Evolutionary conservation across 1,140 invertebrate species (phyloP).

Genomic region (Globodera rostochiensis): DNA sequence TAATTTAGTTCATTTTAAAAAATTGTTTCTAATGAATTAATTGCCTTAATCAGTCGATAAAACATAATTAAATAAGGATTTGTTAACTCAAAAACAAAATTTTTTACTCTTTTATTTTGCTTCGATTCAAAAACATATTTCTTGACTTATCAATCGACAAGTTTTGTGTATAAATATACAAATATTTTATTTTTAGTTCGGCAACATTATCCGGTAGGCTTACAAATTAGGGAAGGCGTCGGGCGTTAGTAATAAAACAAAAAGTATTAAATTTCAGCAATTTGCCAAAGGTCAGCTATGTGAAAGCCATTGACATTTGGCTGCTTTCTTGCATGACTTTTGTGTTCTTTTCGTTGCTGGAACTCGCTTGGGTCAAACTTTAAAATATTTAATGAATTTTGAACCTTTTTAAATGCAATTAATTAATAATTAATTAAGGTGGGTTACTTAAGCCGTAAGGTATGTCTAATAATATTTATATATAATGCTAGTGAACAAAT

Average conservation of each 20-base stretch:
- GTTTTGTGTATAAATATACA: neutral
- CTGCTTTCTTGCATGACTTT: conserved; percentile 66
- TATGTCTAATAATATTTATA: neutral
- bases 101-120: too few relatives aligned
- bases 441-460: conserved; percentile 59
- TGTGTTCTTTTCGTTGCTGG: conserved; percentile 64
- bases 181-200: conserved; percentile 28
- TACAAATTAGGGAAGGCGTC: neutral
- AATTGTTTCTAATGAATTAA: too few relatives aligned
- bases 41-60: too few relatives aligned
- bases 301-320: conserved; percentile 61
- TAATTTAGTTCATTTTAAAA: too few relatives aligned
- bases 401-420: neutral
- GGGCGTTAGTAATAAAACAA: neutral
- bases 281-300: conserved; percentile 54
- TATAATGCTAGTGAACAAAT: too few relatives aligned
- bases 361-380: conserved; percentile 42
- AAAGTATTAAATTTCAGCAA: conserved; percentile 35
- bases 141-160: neutral
- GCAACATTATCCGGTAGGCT: conserved; percentile 50
- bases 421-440: conserved; percentile 28
- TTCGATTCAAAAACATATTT: too few relatives aligned
- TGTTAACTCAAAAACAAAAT: too few relatives aligned
- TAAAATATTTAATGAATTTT: too few relatives aligned
- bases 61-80: too few relatives aligned